These are phyloP conservation scores for Solea senegalensis DNA, from an alignment of 2,113 vertebrate species.

Conservation along the genomic window DNA sequence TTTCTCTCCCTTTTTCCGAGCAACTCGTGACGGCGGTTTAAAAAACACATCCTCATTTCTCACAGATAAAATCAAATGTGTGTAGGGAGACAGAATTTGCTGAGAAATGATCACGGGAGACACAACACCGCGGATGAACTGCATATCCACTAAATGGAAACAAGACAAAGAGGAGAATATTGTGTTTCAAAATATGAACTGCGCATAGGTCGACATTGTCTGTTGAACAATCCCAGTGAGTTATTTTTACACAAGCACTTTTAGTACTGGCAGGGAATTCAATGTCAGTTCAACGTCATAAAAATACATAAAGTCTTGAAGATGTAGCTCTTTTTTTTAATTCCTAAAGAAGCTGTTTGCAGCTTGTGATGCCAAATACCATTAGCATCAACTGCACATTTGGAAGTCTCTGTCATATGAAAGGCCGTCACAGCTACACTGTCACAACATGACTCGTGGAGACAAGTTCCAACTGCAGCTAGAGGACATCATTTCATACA, in stretches of 20 bases:
- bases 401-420: background rate
- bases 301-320: background rate
- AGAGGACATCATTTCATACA: too few species aligned
- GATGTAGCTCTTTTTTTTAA: background rate
- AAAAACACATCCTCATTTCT: background rate
- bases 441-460: background rate
- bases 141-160: background rate
- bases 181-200: background rate
- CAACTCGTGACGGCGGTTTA: background rate
- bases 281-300: background rate
- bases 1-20: background rate
- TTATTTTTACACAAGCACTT: too few species aligned
- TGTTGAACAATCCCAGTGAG: background rate
- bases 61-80: slow-evolving; percentile 9
- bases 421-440: slow-evolving; percentile 4
- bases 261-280: background rate
- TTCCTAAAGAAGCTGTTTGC: background rate
- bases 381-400: background rate
- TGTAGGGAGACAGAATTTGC: background rate
- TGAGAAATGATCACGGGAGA: background rate
- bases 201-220: background rate
- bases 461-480: too few species aligned
- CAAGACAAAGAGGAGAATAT: background rate
- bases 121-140: background rate
- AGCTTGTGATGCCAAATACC: background rate